phyloP scores from a whole-genome alignment of 2,888 invertebrate genomes.

The Drosophila rellima region DNA sequence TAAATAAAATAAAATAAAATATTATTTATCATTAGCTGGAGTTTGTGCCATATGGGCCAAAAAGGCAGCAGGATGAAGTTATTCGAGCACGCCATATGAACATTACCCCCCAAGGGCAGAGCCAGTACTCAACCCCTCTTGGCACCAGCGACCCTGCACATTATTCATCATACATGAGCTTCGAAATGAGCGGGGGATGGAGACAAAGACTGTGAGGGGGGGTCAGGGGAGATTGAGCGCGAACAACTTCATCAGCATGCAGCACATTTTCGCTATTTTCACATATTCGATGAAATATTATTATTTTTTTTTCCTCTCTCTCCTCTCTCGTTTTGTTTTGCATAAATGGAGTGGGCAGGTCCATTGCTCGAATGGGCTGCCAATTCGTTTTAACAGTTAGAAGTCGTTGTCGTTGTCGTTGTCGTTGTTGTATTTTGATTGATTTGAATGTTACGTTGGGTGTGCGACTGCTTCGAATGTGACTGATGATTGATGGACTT shows the following conservation, averaged over 20 bases:
- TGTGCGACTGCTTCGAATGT: slow-evolving; percentile 66
- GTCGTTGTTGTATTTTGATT: slow-evolving; percentile 70
- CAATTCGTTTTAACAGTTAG: slow-evolving; percentile 62
- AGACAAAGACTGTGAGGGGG: background rate
- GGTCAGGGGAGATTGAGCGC: slow-evolving; percentile 9
- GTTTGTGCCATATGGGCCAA: slow-evolving; percentile 38
- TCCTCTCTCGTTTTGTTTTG: slow-evolving; percentile 46
- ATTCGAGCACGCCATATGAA: slow-evolving; percentile 66
- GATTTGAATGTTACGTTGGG: slow-evolving; percentile 84
- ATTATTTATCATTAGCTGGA: slow-evolving; percentile 47
- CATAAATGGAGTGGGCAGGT: slow-evolving; percentile 52
- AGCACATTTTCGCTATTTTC: slow-evolving; percentile 46
- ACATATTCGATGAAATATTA: slow-evolving; percentile 75
- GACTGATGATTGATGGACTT: slow-evolving; percentile 81
- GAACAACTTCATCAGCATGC: slow-evolving; percentile 71
- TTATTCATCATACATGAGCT: slow-evolving; percentile 51
- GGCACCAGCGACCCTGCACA: slow-evolving; percentile 47
- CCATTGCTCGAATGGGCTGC: slow-evolving; percentile 40
- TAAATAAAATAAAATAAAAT: slow-evolving; percentile 31
- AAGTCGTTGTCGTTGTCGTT: slow-evolving; percentile 46
- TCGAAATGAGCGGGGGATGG: background rate
- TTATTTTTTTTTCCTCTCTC: slow-evolving; percentile 34
- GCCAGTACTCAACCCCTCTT: slow-evolving; percentile 2
- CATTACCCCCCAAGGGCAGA: slow-evolving; percentile 21
- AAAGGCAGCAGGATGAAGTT: slow-evolving; percentile 16